phyloP scores from a whole-genome alignment of 2,888 invertebrate species.

The Drosophila bunnanda region DNA sequence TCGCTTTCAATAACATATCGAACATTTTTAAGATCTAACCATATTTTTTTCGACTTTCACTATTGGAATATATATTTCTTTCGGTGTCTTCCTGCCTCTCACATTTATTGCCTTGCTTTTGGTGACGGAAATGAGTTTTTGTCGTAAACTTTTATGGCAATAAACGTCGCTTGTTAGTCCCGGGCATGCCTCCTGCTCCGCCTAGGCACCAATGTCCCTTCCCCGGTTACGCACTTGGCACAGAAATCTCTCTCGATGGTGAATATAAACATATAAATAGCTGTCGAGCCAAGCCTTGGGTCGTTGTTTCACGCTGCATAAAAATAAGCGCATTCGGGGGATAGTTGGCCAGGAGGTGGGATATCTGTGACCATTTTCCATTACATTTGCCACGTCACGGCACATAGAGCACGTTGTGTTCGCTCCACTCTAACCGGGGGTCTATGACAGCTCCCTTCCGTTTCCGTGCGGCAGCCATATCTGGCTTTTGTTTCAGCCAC shows the following conservation, averaged over 20 bases:
- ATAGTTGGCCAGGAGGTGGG: conserved; percentile 32
- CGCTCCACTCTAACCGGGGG: conserved; percentile 57
- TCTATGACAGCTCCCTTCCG: conserved; percentile 50
- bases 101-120: conserved; percentile 73
- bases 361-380: conserved; percentile 63
- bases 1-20: neutral
- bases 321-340: conserved; percentile 61
- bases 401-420: conserved; percentile 71
- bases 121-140: conserved; percentile 79
- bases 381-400: conserved; percentile 76
- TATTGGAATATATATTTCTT: neutral
- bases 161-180: conserved; percentile 64
- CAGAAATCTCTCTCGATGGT: conserved; percentile 41
- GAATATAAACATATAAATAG: conserved; percentile 65
- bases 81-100: conserved; percentile 28
- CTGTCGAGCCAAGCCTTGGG: conserved; percentile 48
- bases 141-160: conserved; percentile 80
- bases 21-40: no score
- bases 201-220: neutral
- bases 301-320: conserved; percentile 68
- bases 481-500: conserved; percentile 69
- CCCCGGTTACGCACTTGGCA: conserved; percentile 70
- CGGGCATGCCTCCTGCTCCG: neutral
- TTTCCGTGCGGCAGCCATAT: conserved; percentile 53
- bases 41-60: no score